These are phyloP conservation scores for Wiebesia pumilae DNA, from an alignment of 1,140 invertebrate species.

Conservation along the genomic window DNA sequence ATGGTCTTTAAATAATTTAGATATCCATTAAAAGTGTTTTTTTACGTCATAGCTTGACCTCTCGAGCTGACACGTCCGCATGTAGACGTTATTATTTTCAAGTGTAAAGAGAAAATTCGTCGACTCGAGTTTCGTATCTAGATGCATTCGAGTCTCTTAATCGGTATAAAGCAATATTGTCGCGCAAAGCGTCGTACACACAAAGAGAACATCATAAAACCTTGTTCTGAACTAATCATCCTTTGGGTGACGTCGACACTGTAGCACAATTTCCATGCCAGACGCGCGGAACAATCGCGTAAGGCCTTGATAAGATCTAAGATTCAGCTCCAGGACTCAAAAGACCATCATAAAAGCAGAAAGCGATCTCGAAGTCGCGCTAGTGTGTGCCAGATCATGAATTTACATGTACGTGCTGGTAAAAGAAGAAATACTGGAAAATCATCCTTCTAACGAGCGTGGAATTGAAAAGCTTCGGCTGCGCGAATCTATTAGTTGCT, in stretches of 20 bases:
- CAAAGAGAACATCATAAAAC: neutral
- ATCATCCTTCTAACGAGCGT: neutral
- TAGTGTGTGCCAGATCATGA: neutral
- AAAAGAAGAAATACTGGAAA: neutral
- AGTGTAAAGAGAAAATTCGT: too few species aligned
- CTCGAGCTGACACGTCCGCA: too few species aligned
- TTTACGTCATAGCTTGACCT: too few species aligned
- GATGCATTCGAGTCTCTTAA: neutral
- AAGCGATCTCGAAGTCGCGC: neutral
- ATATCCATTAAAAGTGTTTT: too few species aligned
- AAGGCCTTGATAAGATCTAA: conserved; percentile 3
- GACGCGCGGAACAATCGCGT: neutral
- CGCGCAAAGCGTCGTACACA: neutral
- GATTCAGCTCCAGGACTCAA: neutral
- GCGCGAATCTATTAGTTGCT: neutral
- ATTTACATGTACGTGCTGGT: neutral
- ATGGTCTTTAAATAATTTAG: too few species aligned
- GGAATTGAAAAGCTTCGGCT: neutral
- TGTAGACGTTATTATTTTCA: too few species aligned
- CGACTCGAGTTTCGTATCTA: too few species aligned
- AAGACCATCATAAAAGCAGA: neutral
- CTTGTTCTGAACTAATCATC: neutral
- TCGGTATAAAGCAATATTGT: neutral
- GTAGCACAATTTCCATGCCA: neutral
- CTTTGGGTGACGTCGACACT: neutral